Evolutionary conservation across 1,140 invertebrate genomes (phyloP).

Genomic region (Ceratina australensis): DNA sequence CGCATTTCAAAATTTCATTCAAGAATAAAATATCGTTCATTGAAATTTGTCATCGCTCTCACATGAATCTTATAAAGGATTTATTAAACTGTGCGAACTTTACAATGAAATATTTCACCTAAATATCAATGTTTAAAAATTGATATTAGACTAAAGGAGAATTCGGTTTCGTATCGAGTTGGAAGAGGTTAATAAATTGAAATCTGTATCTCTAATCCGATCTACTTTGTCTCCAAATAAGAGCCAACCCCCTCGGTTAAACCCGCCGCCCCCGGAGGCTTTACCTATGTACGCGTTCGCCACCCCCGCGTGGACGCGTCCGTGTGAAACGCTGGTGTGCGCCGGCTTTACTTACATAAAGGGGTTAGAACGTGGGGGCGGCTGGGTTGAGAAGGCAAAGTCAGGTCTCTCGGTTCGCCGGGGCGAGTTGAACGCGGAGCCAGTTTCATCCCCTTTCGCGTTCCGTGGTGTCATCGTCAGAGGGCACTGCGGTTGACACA

Average conservation of each 20-base stretch:
- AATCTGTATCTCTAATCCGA: constrained; percentile 74
- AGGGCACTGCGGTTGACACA: constrained; percentile 78
- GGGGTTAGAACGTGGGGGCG: constrained; percentile 46
- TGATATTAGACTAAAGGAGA: no score
- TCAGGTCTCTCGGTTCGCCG: constrained; percentile 67
- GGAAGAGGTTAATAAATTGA: constrained; percentile 68
- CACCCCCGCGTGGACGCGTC: constrained; percentile 17
- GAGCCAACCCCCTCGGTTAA: constrained; percentile 69
- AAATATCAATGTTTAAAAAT: no score
- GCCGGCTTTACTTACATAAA: constrained; percentile 46
- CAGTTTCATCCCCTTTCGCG: constrained; percentile 78
- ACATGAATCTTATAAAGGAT: no score
- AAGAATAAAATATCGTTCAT: no score
- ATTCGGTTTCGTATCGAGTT: no score
- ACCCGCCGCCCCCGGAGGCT: constrained; percentile 55
- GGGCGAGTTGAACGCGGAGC: constrained; percentile 67
- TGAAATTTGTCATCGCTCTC: no score
- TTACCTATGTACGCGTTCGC: constrained; percentile 54
- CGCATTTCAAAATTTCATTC: no score
- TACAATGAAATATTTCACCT: no score
- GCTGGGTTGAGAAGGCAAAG: constrained; percentile 61
- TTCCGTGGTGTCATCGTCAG: constrained; percentile 78
- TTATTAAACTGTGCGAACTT: no score
- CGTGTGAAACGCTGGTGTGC: constrained; percentile 32
- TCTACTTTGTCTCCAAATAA: constrained; percentile 74